Evolutionary conservation across 2,888 invertebrate species (phyloP).

Genomic region (Schizotus pectinicornis): DNA sequence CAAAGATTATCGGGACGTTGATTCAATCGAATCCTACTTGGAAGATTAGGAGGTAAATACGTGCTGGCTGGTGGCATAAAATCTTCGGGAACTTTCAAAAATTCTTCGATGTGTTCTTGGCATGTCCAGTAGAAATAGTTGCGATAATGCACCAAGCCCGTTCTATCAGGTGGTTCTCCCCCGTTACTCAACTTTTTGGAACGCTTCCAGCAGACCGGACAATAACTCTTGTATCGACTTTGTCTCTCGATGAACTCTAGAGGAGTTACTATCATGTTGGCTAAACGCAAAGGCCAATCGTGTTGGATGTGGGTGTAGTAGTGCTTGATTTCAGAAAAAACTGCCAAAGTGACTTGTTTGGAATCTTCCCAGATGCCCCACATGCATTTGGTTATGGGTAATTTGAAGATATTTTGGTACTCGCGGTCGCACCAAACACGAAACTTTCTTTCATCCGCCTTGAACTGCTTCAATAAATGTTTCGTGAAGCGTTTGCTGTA

Average conservation of each 20-base stretch:
- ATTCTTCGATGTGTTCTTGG: conserved; percentile 60
- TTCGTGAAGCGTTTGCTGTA: conserved; percentile 54
- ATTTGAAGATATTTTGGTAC: conserved; percentile 62
- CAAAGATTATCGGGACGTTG: conserved; percentile 51
- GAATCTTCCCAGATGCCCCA: conserved; percentile 64
- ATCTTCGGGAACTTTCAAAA: conserved; percentile 57
- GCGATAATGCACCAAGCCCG: conserved; percentile 64
- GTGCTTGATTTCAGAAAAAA: conserved; percentile 59
- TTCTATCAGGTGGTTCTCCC: conserved; percentile 61
- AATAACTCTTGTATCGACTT: conserved; percentile 63
- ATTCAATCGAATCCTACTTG: conserved; percentile 50
- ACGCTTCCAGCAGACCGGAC: conserved; percentile 65
- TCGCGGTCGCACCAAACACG: conserved; percentile 62
- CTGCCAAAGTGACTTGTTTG: conserved; percentile 52
- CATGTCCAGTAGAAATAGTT: conserved; percentile 69
- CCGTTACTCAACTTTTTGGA: conserved; percentile 53
- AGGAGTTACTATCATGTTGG: conserved; percentile 64
- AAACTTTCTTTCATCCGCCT: conserved; percentile 50
- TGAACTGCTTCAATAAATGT: conserved; percentile 60
- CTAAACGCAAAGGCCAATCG: conserved; percentile 60
- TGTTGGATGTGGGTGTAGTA: conserved; percentile 61
- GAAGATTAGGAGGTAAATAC: conserved; percentile 60
- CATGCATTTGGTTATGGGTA: conserved; percentile 62
- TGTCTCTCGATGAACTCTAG: conserved; percentile 61
- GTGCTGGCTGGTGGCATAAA: conserved; percentile 56